phyloP scores from a whole-genome alignment of 2,113 vertebrate species.

The Argyrosomus japonicus region DNA sequence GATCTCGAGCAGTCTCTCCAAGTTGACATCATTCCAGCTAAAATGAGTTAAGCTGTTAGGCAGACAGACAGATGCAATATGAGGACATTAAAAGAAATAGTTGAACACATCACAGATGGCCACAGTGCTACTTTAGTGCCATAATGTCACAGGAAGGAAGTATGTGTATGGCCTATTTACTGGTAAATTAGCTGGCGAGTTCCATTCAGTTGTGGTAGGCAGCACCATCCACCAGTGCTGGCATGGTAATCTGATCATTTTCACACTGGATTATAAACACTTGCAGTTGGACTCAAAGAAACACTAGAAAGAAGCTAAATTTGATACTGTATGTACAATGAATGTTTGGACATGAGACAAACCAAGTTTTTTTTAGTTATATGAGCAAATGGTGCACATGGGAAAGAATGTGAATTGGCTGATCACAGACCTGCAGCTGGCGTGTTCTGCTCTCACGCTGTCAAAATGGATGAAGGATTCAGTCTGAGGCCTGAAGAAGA shows the following conservation, averaged over 20 bases:
- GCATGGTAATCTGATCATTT: background rate
- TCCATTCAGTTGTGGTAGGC: background rate
- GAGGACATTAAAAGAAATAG: no score
- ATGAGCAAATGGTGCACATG: background rate
- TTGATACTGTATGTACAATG: no score
- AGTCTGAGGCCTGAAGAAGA: slow-evolving; percentile 57
- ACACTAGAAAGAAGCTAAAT: background rate
- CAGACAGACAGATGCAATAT: background rate
- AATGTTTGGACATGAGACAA: no score
- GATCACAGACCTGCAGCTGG: slow-evolving; percentile 75
- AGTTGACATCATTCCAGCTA: slow-evolving; percentile 44
- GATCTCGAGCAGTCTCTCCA: slow-evolving; percentile 66
- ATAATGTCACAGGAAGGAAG: background rate
- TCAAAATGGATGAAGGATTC: slow-evolving; percentile 76
- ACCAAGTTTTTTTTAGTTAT: background rate
- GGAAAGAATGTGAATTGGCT: background rate
- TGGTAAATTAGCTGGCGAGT: background rate
- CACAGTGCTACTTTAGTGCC: no score
- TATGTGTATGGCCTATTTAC: no score
- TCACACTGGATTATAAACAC: background rate
- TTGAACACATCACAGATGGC: no score
- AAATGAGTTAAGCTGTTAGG: slow-evolving; percentile 75
- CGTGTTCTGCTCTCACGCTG: slow-evolving; percentile 53
- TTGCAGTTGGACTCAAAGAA: background rate
- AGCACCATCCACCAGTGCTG: no score